Percentiles rank a stretch among this genome's conserved stretches.
Conservation (phyloP, 2,113 vertebrate species). For the Dolichotis patagonum region DNA sequence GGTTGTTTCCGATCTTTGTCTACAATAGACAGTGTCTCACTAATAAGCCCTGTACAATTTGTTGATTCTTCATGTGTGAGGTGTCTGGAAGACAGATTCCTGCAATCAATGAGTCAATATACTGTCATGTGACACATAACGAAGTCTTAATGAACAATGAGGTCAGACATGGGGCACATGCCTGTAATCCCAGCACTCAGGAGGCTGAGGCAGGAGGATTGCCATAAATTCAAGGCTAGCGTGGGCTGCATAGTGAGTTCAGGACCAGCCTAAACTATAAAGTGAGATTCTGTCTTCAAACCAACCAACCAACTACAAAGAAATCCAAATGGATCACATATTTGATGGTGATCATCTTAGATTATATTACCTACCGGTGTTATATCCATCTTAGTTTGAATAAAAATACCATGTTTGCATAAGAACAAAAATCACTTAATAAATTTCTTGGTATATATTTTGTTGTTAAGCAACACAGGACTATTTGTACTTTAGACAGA, state of each 20-base stretch:
- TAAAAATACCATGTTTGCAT: neutral
- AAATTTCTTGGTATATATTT: neutral
- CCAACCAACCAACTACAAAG: neutral
- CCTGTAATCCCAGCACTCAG: no score
- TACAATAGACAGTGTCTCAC: neutral
- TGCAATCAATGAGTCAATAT: neutral
- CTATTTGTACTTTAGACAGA: conserved; percentile 10
- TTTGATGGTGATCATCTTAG: neutral
- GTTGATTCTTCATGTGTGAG: neutral
- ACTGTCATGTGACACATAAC: neutral
- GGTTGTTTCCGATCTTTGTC: neutral
- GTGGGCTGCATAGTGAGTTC: no score
- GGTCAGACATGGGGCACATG: no score
- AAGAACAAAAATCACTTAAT: neutral
- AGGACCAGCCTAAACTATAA: no score
- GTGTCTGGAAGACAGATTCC: neutral
- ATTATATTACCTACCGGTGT: neutral
- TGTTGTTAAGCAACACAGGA: neutral
- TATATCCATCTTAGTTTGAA: neutral
- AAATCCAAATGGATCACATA: neutral
- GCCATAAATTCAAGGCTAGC: no score
- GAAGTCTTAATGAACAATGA: neutral
- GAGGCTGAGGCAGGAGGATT: no score
- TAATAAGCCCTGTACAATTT: neutral
- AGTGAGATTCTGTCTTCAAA: neutral